phyloP scores from a whole-genome alignment of 1,140 invertebrate species.

The Copidosoma floridanum region DNA sequence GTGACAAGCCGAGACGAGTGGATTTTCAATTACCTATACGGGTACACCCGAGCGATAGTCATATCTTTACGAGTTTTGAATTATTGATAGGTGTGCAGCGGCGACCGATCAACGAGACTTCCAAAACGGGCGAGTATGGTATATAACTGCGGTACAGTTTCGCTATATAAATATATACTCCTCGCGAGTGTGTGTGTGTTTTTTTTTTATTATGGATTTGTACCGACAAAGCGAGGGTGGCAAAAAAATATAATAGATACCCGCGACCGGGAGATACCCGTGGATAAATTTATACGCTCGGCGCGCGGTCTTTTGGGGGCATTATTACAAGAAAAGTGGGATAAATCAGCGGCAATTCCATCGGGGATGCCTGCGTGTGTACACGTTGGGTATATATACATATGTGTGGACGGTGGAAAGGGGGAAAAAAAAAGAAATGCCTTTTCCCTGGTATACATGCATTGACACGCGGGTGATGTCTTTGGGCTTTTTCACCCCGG shows the following conservation, averaged over 20 bases:
- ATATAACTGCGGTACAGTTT: neutral
- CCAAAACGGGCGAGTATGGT: too few species aligned
- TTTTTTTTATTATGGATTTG: conserved; percentile 12
- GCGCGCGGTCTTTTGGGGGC: conserved; percentile 1
- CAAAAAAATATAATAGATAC: neutral
- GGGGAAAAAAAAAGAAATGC: neutral
- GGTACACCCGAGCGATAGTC: too few species aligned
- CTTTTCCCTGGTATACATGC: neutral
- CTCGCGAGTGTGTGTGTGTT: too few species aligned
- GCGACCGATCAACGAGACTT: too few species aligned
- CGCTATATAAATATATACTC: too few species aligned
- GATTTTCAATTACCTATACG: too few species aligned
- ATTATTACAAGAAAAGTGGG: conserved; percentile 13
- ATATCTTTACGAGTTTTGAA: too few species aligned
- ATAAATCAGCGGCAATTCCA: conserved; percentile 25
- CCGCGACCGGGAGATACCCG: neutral
- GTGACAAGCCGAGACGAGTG: too few species aligned
- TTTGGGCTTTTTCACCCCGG: conserved; percentile 19
- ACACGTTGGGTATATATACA: too few species aligned
- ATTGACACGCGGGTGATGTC: conserved; percentile 22
- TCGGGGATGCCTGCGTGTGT: too few species aligned
- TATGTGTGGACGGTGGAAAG: neutral
- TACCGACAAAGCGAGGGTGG: neutral
- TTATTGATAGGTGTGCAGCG: too few species aligned
- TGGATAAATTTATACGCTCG: too few species aligned